A percentile compares a stretch with the other conserved stretches of the same genome.
Evolutionary conservation across 2,888 invertebrate species (phyloP).

Genomic region (Drosophila atripex): DNA sequence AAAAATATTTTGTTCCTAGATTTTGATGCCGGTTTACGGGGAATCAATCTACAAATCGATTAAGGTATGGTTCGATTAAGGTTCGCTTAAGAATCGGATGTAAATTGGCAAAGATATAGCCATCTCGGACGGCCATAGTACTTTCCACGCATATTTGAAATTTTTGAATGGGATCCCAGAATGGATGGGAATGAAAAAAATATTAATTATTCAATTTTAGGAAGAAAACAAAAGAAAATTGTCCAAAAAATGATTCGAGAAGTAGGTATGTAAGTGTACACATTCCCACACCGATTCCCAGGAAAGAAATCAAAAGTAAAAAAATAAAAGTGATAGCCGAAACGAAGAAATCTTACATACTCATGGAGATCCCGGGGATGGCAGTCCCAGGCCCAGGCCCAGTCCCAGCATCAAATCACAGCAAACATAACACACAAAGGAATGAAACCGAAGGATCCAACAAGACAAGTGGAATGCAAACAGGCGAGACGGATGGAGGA

Average conservation of each 20-base stretch:
- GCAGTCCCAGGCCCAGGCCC: slow-evolving; percentile 7
- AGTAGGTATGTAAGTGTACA: slow-evolving; percentile 12
- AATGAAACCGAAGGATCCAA: slow-evolving; percentile 53
- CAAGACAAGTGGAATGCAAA: slow-evolving; percentile 74
- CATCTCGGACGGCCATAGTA: no score
- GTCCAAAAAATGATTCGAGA: slow-evolving; percentile 20
- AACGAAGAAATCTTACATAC: slow-evolving; percentile 24
- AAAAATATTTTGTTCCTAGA: neutral
- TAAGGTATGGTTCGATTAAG: no score
- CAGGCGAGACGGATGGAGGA: slow-evolving; percentile 41
- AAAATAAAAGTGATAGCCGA: slow-evolving; percentile 75
- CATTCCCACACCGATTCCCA: slow-evolving; percentile 51
- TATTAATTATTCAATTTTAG: neutral
- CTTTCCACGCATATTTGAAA: no score
- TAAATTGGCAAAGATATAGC: no score
- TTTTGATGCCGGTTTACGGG: neutral
- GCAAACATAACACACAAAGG: slow-evolving; percentile 60
- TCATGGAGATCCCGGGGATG: slow-evolving; percentile 15
- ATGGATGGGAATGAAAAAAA: neutral
- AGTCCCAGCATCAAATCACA: slow-evolving; percentile 71
- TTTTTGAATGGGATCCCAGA: no score
- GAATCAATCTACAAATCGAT: neutral
- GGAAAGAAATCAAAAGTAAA: slow-evolving; percentile 69
- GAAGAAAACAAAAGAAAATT: neutral
- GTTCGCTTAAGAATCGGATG: no score